Conservation (phyloP, 2,888 invertebrate genomes). For the Apotomis betuletana region DNA sequence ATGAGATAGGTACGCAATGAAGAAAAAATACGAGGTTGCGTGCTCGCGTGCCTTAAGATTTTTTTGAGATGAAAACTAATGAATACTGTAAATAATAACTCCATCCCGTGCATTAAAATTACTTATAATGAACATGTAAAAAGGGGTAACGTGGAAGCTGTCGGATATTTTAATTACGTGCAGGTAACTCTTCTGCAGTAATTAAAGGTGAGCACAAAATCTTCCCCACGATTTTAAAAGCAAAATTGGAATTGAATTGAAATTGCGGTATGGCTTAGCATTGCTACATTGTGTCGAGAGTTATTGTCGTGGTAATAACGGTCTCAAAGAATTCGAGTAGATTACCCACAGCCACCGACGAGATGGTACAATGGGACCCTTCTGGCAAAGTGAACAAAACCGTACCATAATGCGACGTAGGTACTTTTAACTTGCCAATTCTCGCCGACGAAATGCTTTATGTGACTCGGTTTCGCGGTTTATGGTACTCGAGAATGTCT, state of each 20-base stretch:
- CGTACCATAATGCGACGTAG: conserved; percentile 46
- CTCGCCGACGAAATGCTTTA: conserved; percentile 27
- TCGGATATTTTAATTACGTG: conserved; percentile 4
- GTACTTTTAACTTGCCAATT: conserved; percentile 37
- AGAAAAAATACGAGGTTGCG: no score
- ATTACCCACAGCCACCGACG: conserved; percentile 55
- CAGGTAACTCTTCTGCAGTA: not conserved
- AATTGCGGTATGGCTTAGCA: conserved; percentile 52
- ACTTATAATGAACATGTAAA: conserved; percentile 1
- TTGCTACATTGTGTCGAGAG: conserved; percentile 61
- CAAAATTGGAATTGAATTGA: conserved; percentile 61
- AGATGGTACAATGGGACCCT: conserved; percentile 60
- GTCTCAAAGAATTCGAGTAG: conserved; percentile 59
- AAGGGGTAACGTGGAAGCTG: not conserved
- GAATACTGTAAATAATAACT: not conserved
- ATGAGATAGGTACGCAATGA: no score
- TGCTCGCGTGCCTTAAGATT: no score
- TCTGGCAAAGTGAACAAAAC: conserved; percentile 55
- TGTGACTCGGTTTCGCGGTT: conserved; percentile 29
- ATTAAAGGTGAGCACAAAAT: conserved; percentile 32
- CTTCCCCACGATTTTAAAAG: conserved; percentile 47
- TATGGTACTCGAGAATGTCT: conserved; percentile 17
- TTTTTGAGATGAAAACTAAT: not conserved
- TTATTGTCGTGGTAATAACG: conserved; percentile 70
- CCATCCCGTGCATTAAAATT: not conserved